phyloP scores from a whole-genome alignment of 2,113 vertebrate species.

The Atrichornis clamosus region DNA sequence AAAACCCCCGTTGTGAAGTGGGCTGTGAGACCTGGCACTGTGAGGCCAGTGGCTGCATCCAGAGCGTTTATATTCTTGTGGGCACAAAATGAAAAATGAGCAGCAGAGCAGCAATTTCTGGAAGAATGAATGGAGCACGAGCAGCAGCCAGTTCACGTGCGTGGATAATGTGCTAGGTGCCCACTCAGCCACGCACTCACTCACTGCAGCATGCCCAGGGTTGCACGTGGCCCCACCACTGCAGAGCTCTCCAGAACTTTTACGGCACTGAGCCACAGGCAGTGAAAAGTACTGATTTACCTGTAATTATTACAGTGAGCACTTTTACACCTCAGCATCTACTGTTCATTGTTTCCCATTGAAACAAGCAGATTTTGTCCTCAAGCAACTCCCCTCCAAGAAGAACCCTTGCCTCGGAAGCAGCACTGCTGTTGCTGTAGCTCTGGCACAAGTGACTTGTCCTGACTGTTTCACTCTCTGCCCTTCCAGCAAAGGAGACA shows the following conservation, averaged over 20 bases:
- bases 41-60: background rate
- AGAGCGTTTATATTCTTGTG: background rate
- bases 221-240: background rate
- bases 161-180: rapidly evolving
- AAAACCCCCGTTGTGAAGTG: background rate
- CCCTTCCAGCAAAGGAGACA: slow-evolving; percentile 73
- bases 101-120: background rate
- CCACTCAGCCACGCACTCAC: rapidly evolving
- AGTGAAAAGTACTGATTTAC: background rate
- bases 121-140: background rate
- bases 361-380: background rate
- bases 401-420: background rate
- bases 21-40: background rate
- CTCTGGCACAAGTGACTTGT: background rate
- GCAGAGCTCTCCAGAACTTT: background rate
- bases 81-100: background rate
- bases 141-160: background rate
- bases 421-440: background rate
- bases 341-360: background rate
- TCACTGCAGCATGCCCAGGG: background rate
- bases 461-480: background rate
- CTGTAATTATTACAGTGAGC: background rate
- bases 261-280: background rate
- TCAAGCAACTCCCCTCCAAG: background rate
- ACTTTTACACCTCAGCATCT: background rate